These are phyloP conservation scores for Perizoma affinitatum DNA, from an alignment of 2,888 invertebrate species.

Conservation along the genomic window DNA sequence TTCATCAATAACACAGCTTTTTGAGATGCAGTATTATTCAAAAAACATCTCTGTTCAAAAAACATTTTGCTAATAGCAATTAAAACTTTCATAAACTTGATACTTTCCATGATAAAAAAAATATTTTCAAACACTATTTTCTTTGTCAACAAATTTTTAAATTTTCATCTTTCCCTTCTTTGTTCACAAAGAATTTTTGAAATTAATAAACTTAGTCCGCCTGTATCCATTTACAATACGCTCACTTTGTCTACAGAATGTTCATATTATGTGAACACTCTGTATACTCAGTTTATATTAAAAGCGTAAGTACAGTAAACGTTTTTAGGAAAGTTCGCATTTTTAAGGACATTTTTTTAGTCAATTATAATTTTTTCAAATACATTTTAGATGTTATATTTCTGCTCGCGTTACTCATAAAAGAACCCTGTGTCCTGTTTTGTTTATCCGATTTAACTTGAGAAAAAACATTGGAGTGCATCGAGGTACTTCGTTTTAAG, in stretches of 20 bases:
- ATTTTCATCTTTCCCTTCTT: slow-evolving; percentile 35
- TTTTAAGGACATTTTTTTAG: too few relatives aligned
- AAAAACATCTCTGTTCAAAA: background rate
- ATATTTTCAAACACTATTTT: slow-evolving; percentile 23
- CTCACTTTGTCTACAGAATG: too few relatives aligned
- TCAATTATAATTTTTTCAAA: too few relatives aligned
- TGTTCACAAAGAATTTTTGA: slow-evolving; percentile 46
- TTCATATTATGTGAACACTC: too few relatives aligned
- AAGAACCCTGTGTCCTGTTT: background rate
- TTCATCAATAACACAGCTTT: too few relatives aligned
- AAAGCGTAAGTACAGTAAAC: too few relatives aligned
- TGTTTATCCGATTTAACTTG: slow-evolving; percentile 29
- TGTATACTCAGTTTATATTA: too few relatives aligned
- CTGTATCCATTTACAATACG: slow-evolving; percentile 33
- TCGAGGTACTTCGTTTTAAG: slow-evolving; percentile 54
- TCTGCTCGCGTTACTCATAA: background rate
- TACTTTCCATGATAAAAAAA: slow-evolving; percentile 5
- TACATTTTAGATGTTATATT: too few relatives aligned
- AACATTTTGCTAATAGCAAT: background rate
- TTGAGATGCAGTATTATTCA: too few relatives aligned
- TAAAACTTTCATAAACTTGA: slow-evolving; percentile 2
- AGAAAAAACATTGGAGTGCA: slow-evolving; percentile 49
- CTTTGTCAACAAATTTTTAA: slow-evolving; percentile 32
- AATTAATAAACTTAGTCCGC: slow-evolving; percentile 53
- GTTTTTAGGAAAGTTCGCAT: too few relatives aligned